These are phyloP conservation scores for Muscidifurax raptorellus DNA, from an alignment of 1,140 invertebrate species.

Conservation along the genomic window DNA sequence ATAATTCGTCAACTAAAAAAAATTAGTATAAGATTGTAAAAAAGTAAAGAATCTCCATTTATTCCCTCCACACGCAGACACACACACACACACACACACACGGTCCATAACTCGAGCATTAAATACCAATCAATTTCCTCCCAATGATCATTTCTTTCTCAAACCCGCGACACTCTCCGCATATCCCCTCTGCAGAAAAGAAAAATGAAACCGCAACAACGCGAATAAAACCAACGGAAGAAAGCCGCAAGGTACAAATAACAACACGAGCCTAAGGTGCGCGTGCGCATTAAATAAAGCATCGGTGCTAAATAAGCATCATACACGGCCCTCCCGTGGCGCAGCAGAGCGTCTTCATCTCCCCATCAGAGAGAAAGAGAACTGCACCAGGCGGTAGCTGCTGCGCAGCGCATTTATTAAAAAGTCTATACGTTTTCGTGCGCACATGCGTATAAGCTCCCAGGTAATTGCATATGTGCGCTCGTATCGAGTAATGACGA, in stretches of 20 bases:
- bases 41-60: too few species aligned
- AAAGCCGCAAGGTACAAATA: not conserved
- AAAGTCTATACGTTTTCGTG: not conserved
- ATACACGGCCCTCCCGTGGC: conserved; percentile 16
- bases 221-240: not conserved
- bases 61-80: too few species aligned
- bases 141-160: conserved; percentile 10
- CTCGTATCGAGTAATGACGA: conserved; percentile 35
- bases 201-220: not conserved
- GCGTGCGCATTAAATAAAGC: conserved; percentile 4
- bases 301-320: conserved; percentile 23
- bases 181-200: not conserved
- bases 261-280: not conserved
- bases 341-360: not conserved
- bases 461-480: not conserved
- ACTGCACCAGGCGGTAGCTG: not conserved
- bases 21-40: too few species aligned
- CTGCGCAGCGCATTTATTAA: conserved; percentile 18
- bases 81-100: too few species aligned
- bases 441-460: not conserved
- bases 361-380: too few species aligned
- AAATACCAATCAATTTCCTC: conserved; percentile 24
- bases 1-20: too few species aligned
- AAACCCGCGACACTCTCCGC: not conserved
- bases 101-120: conserved; percentile 13